phyloP scores from a whole-genome alignment of 2,113 vertebrate genomes.

The Malaclemys terrapin region DNA sequence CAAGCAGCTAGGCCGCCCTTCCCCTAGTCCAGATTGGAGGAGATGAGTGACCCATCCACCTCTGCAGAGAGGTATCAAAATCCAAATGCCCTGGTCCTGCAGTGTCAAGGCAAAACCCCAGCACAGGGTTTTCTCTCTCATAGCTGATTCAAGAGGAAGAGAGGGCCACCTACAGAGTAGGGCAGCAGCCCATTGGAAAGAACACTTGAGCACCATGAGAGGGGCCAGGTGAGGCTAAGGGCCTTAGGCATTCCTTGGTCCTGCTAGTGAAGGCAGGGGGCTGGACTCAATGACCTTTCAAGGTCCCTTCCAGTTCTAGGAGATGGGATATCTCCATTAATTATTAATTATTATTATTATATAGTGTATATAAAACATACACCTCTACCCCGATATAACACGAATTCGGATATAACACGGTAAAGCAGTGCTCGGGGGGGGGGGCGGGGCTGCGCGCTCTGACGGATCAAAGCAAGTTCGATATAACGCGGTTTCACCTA shows the following conservation, averaged over 20 bases:
- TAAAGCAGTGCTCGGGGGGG: too few relatives aligned
- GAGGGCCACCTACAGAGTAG: not conserved
- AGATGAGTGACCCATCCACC: not conserved
- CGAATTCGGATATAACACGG: too few relatives aligned
- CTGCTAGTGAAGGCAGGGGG: too few relatives aligned
- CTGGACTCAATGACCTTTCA: too few relatives aligned
- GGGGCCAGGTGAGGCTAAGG: not conserved
- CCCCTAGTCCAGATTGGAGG: not conserved
- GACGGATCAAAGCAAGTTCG: too few relatives aligned
- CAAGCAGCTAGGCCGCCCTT: not conserved
- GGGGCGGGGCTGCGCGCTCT: too few relatives aligned
- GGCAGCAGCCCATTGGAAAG: not conserved
- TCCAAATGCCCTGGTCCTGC: not conserved
- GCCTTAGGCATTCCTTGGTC: not conserved
- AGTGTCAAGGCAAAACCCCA: not conserved
- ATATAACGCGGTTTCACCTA: too few relatives aligned
- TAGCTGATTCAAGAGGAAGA: accelerated
- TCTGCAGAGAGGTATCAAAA: not conserved
- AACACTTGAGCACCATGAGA: not conserved
- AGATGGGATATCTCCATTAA: too few relatives aligned
- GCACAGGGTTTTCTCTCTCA: accelerated
- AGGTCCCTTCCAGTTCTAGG: too few relatives aligned
- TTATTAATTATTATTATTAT: too few relatives aligned
- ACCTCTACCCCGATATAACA: too few relatives aligned
- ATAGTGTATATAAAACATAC: not conserved